A percentile compares a stretch with the other conserved stretches of the same genome.
Evolutionary conservation across 2,888 invertebrate genomes (phyloP).

Genomic region (Pachydiplax longipennis): DNA sequence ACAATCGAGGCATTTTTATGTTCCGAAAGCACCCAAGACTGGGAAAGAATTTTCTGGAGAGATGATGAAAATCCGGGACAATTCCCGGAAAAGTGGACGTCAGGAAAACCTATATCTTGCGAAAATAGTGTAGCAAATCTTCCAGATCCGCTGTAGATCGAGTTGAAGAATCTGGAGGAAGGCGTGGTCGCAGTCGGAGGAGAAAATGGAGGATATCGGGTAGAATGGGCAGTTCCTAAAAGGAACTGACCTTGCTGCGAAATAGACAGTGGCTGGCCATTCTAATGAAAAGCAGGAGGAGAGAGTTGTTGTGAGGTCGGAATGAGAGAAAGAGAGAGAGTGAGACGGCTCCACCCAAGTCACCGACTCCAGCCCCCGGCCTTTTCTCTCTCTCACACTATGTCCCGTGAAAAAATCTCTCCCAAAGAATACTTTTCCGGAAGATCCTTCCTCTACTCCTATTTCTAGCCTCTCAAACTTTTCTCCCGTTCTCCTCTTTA

Average conservation of each 20-base stretch:
- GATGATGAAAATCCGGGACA: not conserved
- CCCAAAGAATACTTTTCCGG: not conserved
- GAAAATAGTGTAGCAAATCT: not conserved
- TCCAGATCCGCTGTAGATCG: not conserved
- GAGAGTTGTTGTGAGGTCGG: not conserved
- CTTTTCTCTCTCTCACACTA: not conserved
- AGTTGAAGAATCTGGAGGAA: not conserved
- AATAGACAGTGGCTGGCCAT: constrained; percentile 2
- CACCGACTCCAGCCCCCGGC: not conserved
- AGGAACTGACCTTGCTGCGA: constrained; percentile 36
- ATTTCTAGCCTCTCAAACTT: not conserved
- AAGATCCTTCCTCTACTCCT: not conserved
- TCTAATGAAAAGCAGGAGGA: not conserved
- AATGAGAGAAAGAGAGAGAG: not conserved
- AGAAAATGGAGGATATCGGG: not conserved
- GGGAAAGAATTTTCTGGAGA: no score
- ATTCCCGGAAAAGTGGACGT: not conserved
- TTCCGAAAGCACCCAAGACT: no score
- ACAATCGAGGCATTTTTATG: no score
- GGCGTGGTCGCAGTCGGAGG: not conserved
- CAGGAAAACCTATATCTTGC: not conserved
- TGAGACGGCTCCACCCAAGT: not conserved
- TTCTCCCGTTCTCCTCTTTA: not conserved
- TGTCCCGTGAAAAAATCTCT: not conserved
- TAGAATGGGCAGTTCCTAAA: not conserved